Evolutionary conservation across 1,140 invertebrate genomes (phyloP), one percentile per base, ranked within the genome.

Genomic region (Drosophila burlai): DNA sequence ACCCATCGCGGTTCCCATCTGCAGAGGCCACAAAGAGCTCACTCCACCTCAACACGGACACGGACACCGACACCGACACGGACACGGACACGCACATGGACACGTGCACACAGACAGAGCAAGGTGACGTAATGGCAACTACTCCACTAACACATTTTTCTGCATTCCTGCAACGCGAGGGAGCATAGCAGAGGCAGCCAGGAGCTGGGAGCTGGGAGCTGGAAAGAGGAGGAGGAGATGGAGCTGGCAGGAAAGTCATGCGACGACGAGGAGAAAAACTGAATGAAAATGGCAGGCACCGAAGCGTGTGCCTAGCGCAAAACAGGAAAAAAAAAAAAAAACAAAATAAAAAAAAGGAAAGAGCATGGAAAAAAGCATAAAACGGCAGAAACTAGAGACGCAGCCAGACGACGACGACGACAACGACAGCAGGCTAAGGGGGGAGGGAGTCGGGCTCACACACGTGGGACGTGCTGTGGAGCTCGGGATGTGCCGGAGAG

Each of bases 141-240:
- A 92, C 91, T 92, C 91, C 89, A 92, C 91, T 92, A 92, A 92
- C 91, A 92, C 91, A 92, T 92, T 92, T 92, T 92, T 91, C 91
- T 92, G 90, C 89, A 92, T 91, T 92, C 91, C 83, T 91, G 78
- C 80, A 68, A 58, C 74, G 74, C 62, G 68, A 72, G 67, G 46
- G 54, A 40, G 68, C 55, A 40, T 40, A 38, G 52, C 52, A 13
- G 21, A 40, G 36, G 16, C 49, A 50, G 49, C 26, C 49, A 11
- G 40, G 16, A 26, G 36, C 24, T 16, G 18, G 62, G 26, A n/a
- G 21, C 1, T 11, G 45, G 6, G 5, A n/a, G n/a, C n/a, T n/a
- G n/a, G n/a, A n/a, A n/a, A n/a, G n/a, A 47, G 45, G n/a, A 50
- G 38, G 31, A 15, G 18, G 24, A 18, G 18, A 8, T n/a, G 24